Evolutionary conservation across 2,888 invertebrate genomes (phyloP), one percentile per base, ranked within the genome.

Genomic region (Pedicia rivosa): DNA sequence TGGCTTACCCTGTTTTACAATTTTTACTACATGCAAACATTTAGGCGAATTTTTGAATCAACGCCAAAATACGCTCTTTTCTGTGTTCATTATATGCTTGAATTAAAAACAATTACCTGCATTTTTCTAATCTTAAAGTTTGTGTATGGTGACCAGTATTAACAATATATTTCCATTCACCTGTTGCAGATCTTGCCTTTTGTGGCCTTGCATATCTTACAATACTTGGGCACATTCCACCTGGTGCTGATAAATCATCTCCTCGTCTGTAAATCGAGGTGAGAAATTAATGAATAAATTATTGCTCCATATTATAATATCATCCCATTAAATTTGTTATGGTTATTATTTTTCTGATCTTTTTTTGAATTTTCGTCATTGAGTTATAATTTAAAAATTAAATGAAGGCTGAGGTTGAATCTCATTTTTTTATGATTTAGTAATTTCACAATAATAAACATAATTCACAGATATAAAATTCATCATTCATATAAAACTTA

Each of bases 111-210:
- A 19, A 26, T 24, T 36, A 78, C 78, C 74, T 65, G 64, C 86
- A 86, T 53, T 83, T 82, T 54, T 86, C 86, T 39, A 86, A 62
- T 7, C 86, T 62, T 35, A 86, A 54, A 0, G 84, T 86, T 61
- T 86, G 86, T 6, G 82, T 81, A 49, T 84, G 82, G 43, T 82
- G 80, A 0, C 79, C 82, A 0, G 83, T 81, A 49, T 86, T 86
- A 31, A 86, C 83, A 45, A 86, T 80, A 51, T 77, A 84, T 52
- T 84, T 84, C 84, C 86, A 86, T 46, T 76, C 71, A 0, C 84
- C 84, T 2, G 76, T 75, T 1, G 80, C 79, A 1, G 82, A 80
- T 35, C 80, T 66, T 0, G 83, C 86, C 41, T 82, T 68, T 54
- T 83, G 83, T 0, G 84, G 84, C 9, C 80, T 64, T 1, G 81